A percentile compares a stretch with the other conserved stretches of the same genome.
Evolutionary conservation across 2,113 vertebrate species (phyloP).

Genomic region (Alouatta palliata): DNA sequence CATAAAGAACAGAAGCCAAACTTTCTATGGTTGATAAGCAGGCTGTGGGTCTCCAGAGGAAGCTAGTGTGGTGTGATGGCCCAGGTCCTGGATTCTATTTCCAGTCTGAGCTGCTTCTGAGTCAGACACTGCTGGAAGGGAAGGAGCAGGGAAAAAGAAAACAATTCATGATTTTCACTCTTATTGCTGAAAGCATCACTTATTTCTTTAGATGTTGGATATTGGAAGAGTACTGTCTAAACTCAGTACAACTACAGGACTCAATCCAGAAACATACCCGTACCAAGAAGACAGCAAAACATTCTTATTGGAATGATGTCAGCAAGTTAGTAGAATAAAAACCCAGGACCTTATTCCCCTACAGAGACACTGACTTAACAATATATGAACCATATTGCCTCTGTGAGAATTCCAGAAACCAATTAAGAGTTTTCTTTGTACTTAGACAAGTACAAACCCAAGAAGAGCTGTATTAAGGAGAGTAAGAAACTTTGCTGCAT

Average conservation of each 20-base stretch:
- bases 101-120: background rate
- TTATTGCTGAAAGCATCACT: background rate
- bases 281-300: background rate
- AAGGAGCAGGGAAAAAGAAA: background rate
- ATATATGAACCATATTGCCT: background rate
- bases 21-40: background rate
- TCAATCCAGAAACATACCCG: background rate
- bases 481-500: background rate
- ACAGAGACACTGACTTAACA: background rate
- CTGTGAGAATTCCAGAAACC: background rate
- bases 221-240: background rate
- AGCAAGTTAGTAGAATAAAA: background rate
- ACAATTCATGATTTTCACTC: background rate
- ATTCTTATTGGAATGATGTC: background rate
- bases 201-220: background rate
- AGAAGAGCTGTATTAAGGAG: background rate
- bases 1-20: background rate
- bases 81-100: background rate
- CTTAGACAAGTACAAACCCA: background rate
- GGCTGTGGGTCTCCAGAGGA: no score
- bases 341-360: background rate
- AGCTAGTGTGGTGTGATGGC: background rate
- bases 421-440: background rate
- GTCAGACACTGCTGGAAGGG: background rate
- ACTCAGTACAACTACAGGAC: background rate